Evolutionary conservation across 2,888 invertebrate genomes (phyloP), one percentile per base, ranked within the genome.

Genomic region (Synergus itoensis): DNA sequence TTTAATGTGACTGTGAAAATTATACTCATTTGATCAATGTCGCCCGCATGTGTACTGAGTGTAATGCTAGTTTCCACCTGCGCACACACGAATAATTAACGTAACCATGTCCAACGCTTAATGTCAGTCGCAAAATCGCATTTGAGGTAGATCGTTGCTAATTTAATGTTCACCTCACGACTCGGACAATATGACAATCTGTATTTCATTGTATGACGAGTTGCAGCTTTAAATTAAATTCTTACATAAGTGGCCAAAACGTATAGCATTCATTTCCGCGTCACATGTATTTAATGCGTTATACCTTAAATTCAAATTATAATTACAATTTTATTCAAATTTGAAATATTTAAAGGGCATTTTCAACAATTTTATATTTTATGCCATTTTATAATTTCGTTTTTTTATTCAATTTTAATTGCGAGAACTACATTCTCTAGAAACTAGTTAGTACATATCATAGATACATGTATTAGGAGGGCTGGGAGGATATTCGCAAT

Each of bases 91-190:
- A 36, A 28, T 36, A 53, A 73, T 73, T 73, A 53, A 73, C 73
- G 53, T 36, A 73, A 48, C 36, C 36, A n/a, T 53, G 73, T 73
- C 73, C 36, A 36, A n/a, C 40, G 73, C 36, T 73, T 53, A 73
- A 73, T 53, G 73, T 73, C 73, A 73, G 53, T 21, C 48, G 73
- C 53, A 73, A 73, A 40, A 53, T 73, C 36, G 36, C 53, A 73
- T 28, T 73, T 45, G 73, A 73, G 53, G 73, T 14, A 48, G 45
- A 73, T 73, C 48, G 73, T 73, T 73, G 73, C 73, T 73, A 73
- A 73, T 73, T 73, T 53, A 73, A 73, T 73, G 73, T 36, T 36
- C 53, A 36, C n/a, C 53, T 53, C 53, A n/a, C 48, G 53, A 36
- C 36, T 14, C 28, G 21, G 18, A 48, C 48, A 53, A 73, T 73